Percentiles rank a stretch among this genome's conserved stretches.
These are phyloP conservation scores for Paradoxurus hermaphroditus DNA, from an alignment of 2,113 vertebrate genomes.

Conservation along the genomic window DNA sequence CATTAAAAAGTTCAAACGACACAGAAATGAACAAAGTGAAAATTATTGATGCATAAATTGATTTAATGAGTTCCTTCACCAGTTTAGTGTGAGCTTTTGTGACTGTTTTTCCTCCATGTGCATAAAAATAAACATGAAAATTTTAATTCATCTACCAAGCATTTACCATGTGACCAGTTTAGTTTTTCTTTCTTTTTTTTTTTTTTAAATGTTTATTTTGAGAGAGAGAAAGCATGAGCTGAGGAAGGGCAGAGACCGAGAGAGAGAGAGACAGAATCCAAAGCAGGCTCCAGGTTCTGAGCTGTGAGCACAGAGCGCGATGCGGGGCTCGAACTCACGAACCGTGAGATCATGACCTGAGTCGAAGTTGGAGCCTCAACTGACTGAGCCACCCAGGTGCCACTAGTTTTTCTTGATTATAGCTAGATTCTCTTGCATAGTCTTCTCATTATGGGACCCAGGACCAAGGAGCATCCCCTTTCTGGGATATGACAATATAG, in stretches of 20 bases:
- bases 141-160: not conserved
- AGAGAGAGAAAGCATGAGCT: too few relatives aligned
- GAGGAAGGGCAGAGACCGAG: too few relatives aligned
- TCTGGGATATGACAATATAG: not conserved
- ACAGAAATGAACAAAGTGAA: not conserved
- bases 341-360: too few relatives aligned
- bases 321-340: too few relatives aligned
- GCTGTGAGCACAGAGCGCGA: too few relatives aligned
- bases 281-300: too few relatives aligned
- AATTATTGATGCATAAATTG: not conserved
- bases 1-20: not conserved
- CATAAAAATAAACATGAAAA: not conserved
- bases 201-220: too few relatives aligned
- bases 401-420: not conserved
- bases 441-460: not conserved
- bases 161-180: not conserved
- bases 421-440: not conserved
- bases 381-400: too few relatives aligned
- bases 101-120: not conserved
- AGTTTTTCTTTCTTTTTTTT: not conserved
- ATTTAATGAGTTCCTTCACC: not conserved
- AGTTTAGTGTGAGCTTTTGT: not conserved
- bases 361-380: too few relatives aligned
- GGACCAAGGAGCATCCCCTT: not conserved
- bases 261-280: too few relatives aligned